These are phyloP conservation scores for Parasteatoda tepidariorum DNA, from an alignment of 1,140 invertebrate genomes.

Conservation along the genomic window DNA sequence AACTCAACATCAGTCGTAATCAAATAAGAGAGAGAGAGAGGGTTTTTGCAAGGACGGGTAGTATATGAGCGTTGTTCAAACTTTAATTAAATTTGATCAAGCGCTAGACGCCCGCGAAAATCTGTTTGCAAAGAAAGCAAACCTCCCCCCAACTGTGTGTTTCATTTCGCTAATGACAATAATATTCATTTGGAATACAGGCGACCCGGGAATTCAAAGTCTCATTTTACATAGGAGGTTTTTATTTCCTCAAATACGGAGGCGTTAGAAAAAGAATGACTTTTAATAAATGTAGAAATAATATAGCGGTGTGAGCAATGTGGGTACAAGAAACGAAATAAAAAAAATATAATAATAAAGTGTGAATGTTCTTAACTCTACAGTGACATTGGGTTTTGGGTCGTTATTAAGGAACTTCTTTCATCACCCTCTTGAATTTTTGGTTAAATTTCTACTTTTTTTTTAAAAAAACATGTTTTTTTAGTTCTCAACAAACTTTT, in stretches of 20 bases:
- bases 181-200: conserved; percentile 49
- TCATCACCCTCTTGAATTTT: too few species aligned
- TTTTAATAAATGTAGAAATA: conserved; percentile 30
- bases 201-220: conserved; percentile 24
- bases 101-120: conserved; percentile 21
- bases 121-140: conserved; percentile 58
- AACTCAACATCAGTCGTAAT: conserved; percentile 3
- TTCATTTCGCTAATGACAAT: conserved; percentile 56
- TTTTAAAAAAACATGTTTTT: too few species aligned
- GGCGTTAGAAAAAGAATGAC: not conserved
- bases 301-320: not conserved
- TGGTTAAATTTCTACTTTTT: too few species aligned
- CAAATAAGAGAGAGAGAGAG: conserved; percentile 27
- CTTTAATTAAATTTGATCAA: conserved; percentile 60
- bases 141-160: conserved; percentile 29
- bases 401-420: too few species aligned
- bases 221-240: conserved; percentile 27
- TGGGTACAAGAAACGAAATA: too few species aligned
- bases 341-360: too few species aligned
- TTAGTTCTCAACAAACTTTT: too few species aligned
- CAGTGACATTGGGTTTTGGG: too few species aligned
- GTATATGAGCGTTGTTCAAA: conserved; percentile 38
- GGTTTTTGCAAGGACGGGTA: conserved; percentile 43
- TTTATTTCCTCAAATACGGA: not conserved
- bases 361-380: too few species aligned